Base-by-base conservation (phyloP, 1,140 invertebrate genomes). In the Zaprionus tsacasi region DNA sequence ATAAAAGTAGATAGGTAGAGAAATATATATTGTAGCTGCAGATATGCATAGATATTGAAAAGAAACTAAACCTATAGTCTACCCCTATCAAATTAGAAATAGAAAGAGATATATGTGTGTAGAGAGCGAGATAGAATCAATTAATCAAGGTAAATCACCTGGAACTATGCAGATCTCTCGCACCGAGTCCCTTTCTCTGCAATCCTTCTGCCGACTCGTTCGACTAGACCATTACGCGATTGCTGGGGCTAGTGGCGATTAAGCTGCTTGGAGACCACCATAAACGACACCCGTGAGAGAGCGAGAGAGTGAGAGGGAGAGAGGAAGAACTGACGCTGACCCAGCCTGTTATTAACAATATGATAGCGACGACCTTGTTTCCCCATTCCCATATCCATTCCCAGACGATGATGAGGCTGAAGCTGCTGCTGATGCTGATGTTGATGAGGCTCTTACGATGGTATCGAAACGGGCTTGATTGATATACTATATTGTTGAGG, bases 401-500 rank as follows among this genome's bases (percentile, higher is more conserved):
- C 45, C 33, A 10, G 52, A 15, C 30, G 17, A 50, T 65, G 54
- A 48, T 58, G 55, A 60, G 55, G 63, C 75, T 69, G 58, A 70
- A 55, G 72, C 36, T 64, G 50, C 27, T 15, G 52, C 45, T 50
- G 45, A 11, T 15, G 45, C 21, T 48, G 17, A 63, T 25, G 60
- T 35, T 30, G 60, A 30, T 36, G 17, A 52, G 45, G 3, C 45
- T 36, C 30, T 7, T 38, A 36, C 45, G 69, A 65, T 71, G 54
- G 0, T 55, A 72, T 68, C 64, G 54, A 33, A 21, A 21, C 48
- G 59, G 64, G 54, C 63, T 73, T 85, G 81, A 85, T 83, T 85
- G 76, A 85, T 77, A 82, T 83, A 70, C 64, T 70, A 82, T 83
- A 70, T 68, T 70, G 63, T 66, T 78, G 48, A 60, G n/a, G n/a